These are phyloP conservation scores for Burhinus bistriatus DNA, from an alignment of 2,113 vertebrate species.

Conservation along the genomic window DNA sequence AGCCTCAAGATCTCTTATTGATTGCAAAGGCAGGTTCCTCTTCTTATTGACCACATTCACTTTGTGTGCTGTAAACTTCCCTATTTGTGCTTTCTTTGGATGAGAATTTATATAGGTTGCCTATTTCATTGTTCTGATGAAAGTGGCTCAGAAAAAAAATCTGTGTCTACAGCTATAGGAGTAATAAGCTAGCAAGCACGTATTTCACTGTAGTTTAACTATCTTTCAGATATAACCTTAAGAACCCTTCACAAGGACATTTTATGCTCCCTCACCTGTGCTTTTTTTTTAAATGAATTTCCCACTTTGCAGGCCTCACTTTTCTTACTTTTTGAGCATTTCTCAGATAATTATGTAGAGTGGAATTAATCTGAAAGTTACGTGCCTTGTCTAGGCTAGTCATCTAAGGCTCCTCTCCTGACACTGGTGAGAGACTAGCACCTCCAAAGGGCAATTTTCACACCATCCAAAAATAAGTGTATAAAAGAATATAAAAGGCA, in stretches of 20 bases:
- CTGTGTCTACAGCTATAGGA: not conserved
- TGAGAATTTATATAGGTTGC: not conserved
- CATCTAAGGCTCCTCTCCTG: constrained; percentile 8
- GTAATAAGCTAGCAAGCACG: not conserved
- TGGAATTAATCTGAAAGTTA: constrained; percentile 41
- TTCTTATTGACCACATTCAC: constrained; percentile 39
- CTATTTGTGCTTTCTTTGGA: constrained; percentile 28
- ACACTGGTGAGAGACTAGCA: not conserved
- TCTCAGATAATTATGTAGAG: constrained; percentile 3
- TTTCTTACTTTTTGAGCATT: constrained; percentile 3
- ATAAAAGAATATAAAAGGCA: constrained; percentile 19
- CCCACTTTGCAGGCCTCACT: not conserved
- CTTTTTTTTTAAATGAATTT: not conserved
- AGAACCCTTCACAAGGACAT: not conserved
- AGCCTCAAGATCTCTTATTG: constrained; percentile 81
- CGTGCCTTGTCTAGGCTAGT: not conserved
- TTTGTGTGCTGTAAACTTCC: constrained; percentile 2
- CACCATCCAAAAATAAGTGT: not conserved
- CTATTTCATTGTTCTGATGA: not conserved
- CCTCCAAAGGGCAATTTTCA: constrained; percentile 19
- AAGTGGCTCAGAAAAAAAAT: not conserved
- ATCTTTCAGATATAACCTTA: not conserved
- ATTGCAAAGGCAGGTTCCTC: constrained; percentile 81
- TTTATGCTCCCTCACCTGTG: not conserved
- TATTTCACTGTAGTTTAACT: constrained; percentile 5